Conservation (phyloP, 2,888 invertebrate genomes). For the Helleia helle region DNA sequence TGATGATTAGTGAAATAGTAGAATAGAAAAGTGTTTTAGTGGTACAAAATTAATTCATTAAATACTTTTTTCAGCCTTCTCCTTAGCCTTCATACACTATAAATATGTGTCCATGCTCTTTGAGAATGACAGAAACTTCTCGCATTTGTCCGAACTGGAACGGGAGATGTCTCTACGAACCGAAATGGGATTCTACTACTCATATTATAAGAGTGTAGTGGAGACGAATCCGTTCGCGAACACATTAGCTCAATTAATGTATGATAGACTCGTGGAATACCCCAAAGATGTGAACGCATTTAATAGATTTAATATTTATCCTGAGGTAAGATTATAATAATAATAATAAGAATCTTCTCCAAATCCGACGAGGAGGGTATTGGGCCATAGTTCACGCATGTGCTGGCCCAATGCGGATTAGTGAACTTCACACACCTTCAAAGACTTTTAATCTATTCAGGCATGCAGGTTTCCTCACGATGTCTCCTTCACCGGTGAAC, state of each 20-base stretch:
- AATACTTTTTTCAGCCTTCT: constrained; percentile 72
- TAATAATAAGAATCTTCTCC: no score
- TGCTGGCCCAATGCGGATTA: no score
- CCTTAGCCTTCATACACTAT: constrained; percentile 74
- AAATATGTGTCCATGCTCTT: constrained; percentile 82
- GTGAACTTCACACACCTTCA: no score
- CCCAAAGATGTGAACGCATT: constrained; percentile 87
- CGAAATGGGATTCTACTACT: constrained; percentile 93
- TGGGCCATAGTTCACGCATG: no score
- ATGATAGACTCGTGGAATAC: constrained; percentile 86
- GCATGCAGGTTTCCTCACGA: no score
- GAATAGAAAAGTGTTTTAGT: neutral
- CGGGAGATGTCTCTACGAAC: constrained; percentile 89
- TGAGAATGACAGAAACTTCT: constrained; percentile 89
- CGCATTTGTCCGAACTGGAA: constrained; percentile 86
- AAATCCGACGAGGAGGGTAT: no score
- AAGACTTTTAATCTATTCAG: no score
- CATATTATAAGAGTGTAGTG: constrained; percentile 88
- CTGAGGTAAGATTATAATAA: constrained; percentile 85
- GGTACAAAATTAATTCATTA: neutral
- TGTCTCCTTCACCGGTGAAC: no score
- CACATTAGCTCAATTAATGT: constrained; percentile 77
- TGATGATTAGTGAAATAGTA: neutral
- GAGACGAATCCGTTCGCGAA: constrained; percentile 75
- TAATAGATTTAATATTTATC: constrained; percentile 87